Evolutionary conservation across 2,797 vertebrate genomes (phyloP), one percentile per base, ranked within the genome.

Genomic region (Peromyscus nudipes): DNA sequence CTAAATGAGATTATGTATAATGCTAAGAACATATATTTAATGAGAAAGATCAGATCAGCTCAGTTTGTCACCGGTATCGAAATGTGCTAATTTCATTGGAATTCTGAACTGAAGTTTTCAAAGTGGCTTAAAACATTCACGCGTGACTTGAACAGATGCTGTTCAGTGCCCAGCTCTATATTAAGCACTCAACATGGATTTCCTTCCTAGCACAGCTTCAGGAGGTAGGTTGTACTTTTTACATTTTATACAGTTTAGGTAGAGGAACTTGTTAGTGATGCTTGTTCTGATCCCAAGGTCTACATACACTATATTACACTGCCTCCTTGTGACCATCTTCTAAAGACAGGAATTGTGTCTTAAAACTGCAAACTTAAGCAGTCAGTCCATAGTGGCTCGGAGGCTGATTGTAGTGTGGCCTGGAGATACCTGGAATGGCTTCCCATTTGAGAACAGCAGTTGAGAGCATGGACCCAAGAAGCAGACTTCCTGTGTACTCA

Each of bases 101-200:
- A 97, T 94, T 92, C 55, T 91, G 89, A 96, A 86, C 90, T 96
- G 93, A 31, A 67, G 34, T 90, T 95, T 91, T 91, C 67, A 79
- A 83, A 88, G 52, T 86, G 88, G 23, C 11, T 67, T 76, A 55
- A 67, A 62, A 76, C 49, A 34, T 77, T 96, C 81, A 65, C 46
- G 52, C 43, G 40, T 79, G 46, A 89, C 37, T 91, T 37, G 29
- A 79, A n/a, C 60, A 93, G 9, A 19, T 64, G 7, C 60, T 90
- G 40, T 19, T 92, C 76, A 71, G 27, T n/a, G 14, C 27, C 49
- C 62, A 10, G 60, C n/a, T 57, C 17, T 75, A 2, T 88, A n/a
- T 46, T 82, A 95, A 95, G 29, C 5, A 19, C 2, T 27, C 65
- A 21, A 21, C n/a, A 19, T 77, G 60, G 81, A 27, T 13, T 89